phyloP scores from a whole-genome alignment of 92 coral and sea anemone species.

The Zoanthus sansibaricus region DNA sequence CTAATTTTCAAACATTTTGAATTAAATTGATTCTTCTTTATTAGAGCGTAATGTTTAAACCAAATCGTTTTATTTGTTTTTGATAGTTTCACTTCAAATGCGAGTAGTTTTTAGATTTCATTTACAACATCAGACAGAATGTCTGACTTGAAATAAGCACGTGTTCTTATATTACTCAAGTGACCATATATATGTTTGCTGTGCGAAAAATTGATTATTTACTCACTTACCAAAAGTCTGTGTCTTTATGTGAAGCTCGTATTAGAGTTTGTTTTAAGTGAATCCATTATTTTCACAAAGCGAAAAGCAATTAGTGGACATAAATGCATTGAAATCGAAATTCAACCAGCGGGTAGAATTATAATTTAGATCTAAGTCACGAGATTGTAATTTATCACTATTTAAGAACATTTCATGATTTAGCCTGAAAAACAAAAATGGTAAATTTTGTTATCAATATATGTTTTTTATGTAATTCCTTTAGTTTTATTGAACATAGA shows the following conservation, averaged over 20 bases:
- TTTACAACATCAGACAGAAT: conserved; percentile 51
- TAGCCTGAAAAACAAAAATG: not conserved
- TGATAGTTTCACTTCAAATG: conserved; percentile 6
- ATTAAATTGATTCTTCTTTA: conserved; percentile 15
- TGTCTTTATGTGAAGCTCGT: conserved; percentile 7
- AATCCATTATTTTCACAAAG: conserved; percentile 57
- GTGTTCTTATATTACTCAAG: conserved; percentile 12
- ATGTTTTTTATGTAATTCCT: not conserved
- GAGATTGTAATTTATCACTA: conserved; percentile 21
- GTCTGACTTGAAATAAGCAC: conserved; percentile 49
- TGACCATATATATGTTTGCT: conserved; percentile 21
- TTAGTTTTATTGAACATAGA: not conserved
- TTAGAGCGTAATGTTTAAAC: not conserved
- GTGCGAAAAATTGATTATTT: conserved; percentile 12
- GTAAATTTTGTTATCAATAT: not conserved
- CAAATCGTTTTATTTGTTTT: not conserved
- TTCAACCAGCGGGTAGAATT: conserved; percentile 20
- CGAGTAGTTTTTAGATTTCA: not conserved
- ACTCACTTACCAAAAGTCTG: not conserved
- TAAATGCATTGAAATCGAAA: conserved; percentile 41
- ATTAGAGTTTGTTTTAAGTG: conserved; percentile 10
- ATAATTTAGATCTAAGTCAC: conserved; percentile 48
- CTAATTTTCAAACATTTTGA: not conserved
- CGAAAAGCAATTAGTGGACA: conserved; percentile 41
- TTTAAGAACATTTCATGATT: not conserved